phyloP scores from a whole-genome alignment of 2,797 vertebrate genomes.

The Danio choprae region DNA sequence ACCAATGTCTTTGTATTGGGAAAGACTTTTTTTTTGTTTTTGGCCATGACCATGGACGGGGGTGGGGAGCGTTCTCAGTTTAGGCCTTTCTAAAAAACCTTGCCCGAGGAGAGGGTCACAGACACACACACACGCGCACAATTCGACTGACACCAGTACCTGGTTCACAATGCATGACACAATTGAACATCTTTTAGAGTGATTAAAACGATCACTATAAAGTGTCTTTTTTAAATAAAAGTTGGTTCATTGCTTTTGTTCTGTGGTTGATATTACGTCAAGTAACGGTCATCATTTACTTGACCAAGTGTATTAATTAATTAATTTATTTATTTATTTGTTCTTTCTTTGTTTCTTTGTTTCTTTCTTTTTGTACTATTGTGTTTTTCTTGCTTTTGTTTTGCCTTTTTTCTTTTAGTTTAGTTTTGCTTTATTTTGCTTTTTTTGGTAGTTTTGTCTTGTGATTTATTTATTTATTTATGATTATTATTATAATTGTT shows the following conservation, averaged over 20 bases:
- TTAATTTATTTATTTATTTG: too few relatives aligned
- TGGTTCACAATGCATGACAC: not conserved
- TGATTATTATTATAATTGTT: too few relatives aligned
- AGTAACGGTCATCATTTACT: too few relatives aligned
- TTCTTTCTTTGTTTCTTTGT: not conserved
- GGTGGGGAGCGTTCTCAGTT: not conserved
- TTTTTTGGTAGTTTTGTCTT: too few relatives aligned
- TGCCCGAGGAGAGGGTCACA: conserved; percentile 6
- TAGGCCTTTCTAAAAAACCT: conserved; percentile 25
- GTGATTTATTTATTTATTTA: too few relatives aligned
- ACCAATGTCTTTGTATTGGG: conserved; percentile 79
- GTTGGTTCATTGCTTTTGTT: too few relatives aligned
- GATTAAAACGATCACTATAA: not conserved
- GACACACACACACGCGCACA: not conserved
- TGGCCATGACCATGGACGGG: conserved; percentile 68
- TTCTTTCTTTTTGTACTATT: not conserved
- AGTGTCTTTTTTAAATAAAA: not conserved
- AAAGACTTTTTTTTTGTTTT: conserved; percentile 27
- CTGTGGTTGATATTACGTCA: too few relatives aligned
- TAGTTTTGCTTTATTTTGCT: too few relatives aligned
- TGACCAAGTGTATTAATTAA: too few relatives aligned
- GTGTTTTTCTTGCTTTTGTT: not conserved
- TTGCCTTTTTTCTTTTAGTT: too few relatives aligned
- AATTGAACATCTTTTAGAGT: not conserved
- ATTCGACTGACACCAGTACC: not conserved